Evolutionary conservation across 2,113 vertebrate genomes (phyloP), one percentile per base, ranked within the genome.

Genomic region (Megaceryle torquata): DNA sequence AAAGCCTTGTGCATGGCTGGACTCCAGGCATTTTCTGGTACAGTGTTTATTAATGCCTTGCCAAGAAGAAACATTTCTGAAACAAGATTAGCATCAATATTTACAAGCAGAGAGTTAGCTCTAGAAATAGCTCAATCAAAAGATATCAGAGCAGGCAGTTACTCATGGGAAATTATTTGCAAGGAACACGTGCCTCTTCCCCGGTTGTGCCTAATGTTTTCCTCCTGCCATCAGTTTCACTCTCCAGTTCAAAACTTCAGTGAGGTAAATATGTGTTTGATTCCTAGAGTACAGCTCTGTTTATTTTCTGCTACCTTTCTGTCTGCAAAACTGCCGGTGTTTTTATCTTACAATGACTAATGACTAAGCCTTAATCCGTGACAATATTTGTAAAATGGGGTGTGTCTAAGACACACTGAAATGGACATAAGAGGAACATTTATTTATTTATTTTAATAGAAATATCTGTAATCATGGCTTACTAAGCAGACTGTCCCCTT

Each of bases 51-150:
- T 95, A 97, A 95, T 94, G 87, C 20, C 56, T 87, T 92, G 63
- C 85, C 71, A 94, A 94, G 67, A 95, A 74, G 63, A 91, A 95
- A 91, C 56, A 92, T 96, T 97, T 88, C 68, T 90, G 79, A 95
- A 95, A 94, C 64, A 81, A 94, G 82, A 94, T 96, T 91, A 94
- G 75, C 69, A 92, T 82, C 65, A 63, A 75, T 82, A 89, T 96
- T 96, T 96, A 95, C 76, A 96, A 91, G 87, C 70, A 84, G 53
- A 77, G 87, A 6, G 75, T 35, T 90, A 65, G 82, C 57, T 85
- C 88, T 93, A 88, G 82, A 94, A 97, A 94, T 97, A 97, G 85
- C n/a, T 89, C 79, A 59, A 81, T 96, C 92, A 93, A 51, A 90
- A 88, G 76, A 95, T 93, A 80, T 56, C 69, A 63, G 86, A 93